A percentile compares a stretch with the other conserved stretches of the same genome.
phyloP scores from a whole-genome alignment of 2,888 invertebrate species.

The Nematopogon swammerdamellus region DNA sequence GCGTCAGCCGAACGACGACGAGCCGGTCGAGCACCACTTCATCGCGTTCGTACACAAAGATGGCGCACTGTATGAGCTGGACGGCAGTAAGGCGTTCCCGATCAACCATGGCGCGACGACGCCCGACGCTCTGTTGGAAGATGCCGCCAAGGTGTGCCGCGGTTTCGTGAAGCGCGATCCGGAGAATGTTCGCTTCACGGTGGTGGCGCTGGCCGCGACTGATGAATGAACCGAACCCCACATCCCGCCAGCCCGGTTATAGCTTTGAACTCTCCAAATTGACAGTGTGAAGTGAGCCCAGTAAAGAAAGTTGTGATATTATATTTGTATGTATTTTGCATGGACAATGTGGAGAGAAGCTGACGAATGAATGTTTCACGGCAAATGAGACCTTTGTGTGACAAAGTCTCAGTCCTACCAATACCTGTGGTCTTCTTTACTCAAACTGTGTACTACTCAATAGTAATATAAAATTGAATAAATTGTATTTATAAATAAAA shows the following conservation, averaged over 20 bases:
- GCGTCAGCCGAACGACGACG: conserved; percentile 61
- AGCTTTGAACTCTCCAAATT: neutral
- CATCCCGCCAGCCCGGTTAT: neutral
- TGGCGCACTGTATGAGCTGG: conserved; percentile 79
- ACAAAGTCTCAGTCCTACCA: too few relatives aligned
- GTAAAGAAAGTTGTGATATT: too few relatives aligned
- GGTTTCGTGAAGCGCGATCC: conserved; percentile 84
- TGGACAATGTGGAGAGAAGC: too few relatives aligned
- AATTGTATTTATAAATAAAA: too few relatives aligned
- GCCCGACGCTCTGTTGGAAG: conserved; percentile 70
- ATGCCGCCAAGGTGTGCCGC: conserved; percentile 78
- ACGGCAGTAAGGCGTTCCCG: conserved; percentile 63
- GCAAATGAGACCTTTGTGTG: too few relatives aligned
- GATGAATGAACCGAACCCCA: conserved; percentile 20
- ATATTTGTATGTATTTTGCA: too few relatives aligned
- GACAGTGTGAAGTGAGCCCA: too few relatives aligned
- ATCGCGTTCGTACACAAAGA: conserved; percentile 81
- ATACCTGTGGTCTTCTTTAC: too few relatives aligned
- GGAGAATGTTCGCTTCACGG: conserved; percentile 80
- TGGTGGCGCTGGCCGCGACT: conserved; percentile 74
- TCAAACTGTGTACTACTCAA: too few relatives aligned
- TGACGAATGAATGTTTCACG: too few relatives aligned
- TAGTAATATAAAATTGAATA: too few relatives aligned
- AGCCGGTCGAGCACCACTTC: conserved; percentile 80
- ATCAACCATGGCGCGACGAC: conserved; percentile 77